Conservation (phyloP, 2,797 vertebrate species). For the Steatocranus sp. region DNA sequence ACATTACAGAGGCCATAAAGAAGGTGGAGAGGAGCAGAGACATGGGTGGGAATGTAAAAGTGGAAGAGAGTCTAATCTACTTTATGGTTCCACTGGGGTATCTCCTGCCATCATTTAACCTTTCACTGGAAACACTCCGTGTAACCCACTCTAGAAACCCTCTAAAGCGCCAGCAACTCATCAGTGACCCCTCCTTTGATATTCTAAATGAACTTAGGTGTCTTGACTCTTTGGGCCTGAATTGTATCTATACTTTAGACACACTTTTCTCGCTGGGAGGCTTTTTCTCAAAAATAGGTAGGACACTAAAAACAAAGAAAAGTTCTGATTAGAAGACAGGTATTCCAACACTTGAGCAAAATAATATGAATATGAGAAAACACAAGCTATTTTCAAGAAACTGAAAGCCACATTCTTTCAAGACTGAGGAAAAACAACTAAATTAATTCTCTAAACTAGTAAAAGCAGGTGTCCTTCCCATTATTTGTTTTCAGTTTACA, state of each 20-base stretch:
- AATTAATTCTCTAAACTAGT: not conserved
- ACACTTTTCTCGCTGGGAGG: not conserved
- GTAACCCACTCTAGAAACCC: not conserved
- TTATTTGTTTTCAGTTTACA: not conserved
- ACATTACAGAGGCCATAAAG: not conserved
- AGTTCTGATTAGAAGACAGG: not conserved
- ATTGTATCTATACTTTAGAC: constrained; percentile 29
- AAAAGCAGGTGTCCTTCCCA: not conserved
- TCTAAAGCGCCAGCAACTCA: not conserved
- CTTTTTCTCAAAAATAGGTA: not conserved
- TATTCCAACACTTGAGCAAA: not conserved
- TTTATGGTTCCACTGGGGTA: not conserved
- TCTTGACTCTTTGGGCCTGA: constrained; percentile 42
- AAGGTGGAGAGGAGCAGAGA: not conserved
- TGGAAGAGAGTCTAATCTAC: not conserved
- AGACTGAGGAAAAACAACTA: not conserved
- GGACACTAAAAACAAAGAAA: not conserved
- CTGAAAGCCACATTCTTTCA: not conserved
- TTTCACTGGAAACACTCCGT: fast-evolving
- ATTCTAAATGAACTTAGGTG: not conserved
- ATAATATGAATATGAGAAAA: not conserved
- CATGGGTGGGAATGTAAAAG: not conserved
- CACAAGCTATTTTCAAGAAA: not conserved
- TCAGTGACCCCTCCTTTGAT: not conserved
- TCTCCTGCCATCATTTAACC: fast-evolving